phyloP scores from a whole-genome alignment of 2,113 vertebrate species.

The Sphaerodactylus townsendi region DNA sequence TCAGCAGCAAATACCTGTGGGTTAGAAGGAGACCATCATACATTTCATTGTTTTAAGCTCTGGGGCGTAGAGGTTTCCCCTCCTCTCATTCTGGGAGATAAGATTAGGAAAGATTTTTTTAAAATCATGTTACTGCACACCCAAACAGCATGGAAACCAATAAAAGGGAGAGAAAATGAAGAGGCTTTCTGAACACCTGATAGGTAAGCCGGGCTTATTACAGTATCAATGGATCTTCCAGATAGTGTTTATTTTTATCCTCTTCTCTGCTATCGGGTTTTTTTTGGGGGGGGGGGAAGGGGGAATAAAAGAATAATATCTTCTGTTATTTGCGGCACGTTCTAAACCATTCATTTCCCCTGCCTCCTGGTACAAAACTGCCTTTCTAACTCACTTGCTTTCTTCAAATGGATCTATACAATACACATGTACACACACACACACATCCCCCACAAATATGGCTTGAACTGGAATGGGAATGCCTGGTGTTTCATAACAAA shows the following conservation, averaged over 20 bases:
- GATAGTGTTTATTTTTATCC: constrained; percentile 19
- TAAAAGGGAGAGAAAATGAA: constrained; percentile 18
- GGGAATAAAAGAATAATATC: constrained; percentile 12
- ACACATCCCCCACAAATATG: constrained; percentile 44
- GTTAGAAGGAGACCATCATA: constrained; percentile 39
- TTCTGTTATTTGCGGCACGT: constrained; percentile 13
- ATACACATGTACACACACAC: background rate
- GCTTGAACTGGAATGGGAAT: constrained; percentile 48
- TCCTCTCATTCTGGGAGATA: constrained; percentile 40
- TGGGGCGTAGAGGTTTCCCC: constrained; percentile 11
- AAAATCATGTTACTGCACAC: constrained; percentile 30
- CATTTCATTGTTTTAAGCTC: constrained; percentile 41
- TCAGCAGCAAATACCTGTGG: constrained; percentile 19
- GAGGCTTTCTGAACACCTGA: constrained; percentile 22
- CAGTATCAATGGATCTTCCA: background rate
- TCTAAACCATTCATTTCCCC: constrained; percentile 45
- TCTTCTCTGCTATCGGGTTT: constrained; percentile 36
- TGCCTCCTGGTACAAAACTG: background rate
- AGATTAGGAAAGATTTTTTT: constrained; percentile 29
- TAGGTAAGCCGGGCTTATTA: constrained; percentile 27
- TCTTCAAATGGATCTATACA: constrained; percentile 51
- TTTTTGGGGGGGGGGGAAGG: constrained; percentile 39
- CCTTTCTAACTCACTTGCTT: background rate
- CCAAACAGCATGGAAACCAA: constrained; percentile 1
- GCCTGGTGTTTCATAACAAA: constrained; percentile 59